These are phyloP conservation scores for Thalassaphorura encarpata DNA, from an alignment of 1,140 invertebrate genomes.

Conservation along the genomic window DNA sequence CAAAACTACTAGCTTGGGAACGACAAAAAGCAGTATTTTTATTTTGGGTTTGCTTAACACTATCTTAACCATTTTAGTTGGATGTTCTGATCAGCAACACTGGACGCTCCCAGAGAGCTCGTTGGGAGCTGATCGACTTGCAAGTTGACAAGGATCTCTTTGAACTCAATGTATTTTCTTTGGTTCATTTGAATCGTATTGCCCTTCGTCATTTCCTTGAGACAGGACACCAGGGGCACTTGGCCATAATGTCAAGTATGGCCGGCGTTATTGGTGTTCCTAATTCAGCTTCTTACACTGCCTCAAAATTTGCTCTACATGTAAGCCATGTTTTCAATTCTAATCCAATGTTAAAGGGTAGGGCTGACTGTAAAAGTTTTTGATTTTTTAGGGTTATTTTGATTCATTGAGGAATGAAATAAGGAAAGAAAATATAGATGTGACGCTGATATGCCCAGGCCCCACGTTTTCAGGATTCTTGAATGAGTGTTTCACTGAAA, in stretches of 20 bases:
- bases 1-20: too few species aligned
- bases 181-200: slow-evolving; percentile 57
- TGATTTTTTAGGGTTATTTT: slow-evolving; percentile 57
- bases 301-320: slow-evolving; percentile 69
- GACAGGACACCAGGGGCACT: slow-evolving; percentile 50
- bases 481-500: slow-evolving; percentile 56
- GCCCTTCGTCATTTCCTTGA: slow-evolving; percentile 55
- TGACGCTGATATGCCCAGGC: slow-evolving; percentile 66
- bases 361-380: too few species aligned
- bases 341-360: neutral
- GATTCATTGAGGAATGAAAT: slow-evolving; percentile 54
- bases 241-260: slow-evolving; percentile 61
- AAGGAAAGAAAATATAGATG: slow-evolving; percentile 45
- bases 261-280: slow-evolving; percentile 59
- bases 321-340: too few species aligned
- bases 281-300: slow-evolving; percentile 65
- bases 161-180: slow-evolving; percentile 69
- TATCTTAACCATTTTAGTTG: slow-evolving; percentile 42
- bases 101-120: slow-evolving; percentile 64
- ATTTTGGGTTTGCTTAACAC: too few species aligned
- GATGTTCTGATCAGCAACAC: slow-evolving; percentile 75
- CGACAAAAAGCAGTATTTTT: too few species aligned
- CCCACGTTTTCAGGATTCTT: slow-evolving; percentile 62
- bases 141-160: slow-evolving; percentile 66
- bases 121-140: slow-evolving; percentile 63